Evolutionary conservation across 2,888 invertebrate species (phyloP).

Genomic region (Aspidapion aeneum): DNA sequence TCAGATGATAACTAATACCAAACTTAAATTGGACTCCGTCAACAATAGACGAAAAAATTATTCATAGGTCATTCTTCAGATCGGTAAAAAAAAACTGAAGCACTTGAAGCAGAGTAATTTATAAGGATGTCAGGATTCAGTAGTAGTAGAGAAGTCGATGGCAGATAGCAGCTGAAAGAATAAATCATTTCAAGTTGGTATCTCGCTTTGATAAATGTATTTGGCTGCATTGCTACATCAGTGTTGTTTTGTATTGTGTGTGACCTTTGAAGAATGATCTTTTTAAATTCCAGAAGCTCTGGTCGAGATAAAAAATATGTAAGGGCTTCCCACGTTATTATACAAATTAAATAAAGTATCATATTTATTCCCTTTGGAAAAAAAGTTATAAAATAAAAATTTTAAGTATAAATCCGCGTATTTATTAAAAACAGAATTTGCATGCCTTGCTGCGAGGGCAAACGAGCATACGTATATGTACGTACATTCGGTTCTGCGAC

Average conservation of each 20-base stretch:
- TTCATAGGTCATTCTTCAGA: neutral
- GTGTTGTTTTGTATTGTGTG: neutral
- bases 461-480: too few relatives aligned
- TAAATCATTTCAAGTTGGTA: constrained; percentile 23
- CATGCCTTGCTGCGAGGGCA: too few relatives aligned
- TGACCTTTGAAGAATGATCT: neutral
- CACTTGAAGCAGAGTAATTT: constrained; percentile 16
- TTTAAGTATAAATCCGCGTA: too few relatives aligned
- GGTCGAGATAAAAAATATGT: too few relatives aligned
- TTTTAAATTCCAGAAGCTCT: too few relatives aligned
- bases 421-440: too few relatives aligned
- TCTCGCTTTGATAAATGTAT: constrained; percentile 25
- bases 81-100: neutral
- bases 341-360: too few relatives aligned
- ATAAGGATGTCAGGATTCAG: constrained; percentile 25
- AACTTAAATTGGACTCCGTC: neutral
- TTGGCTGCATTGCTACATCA: too few relatives aligned
- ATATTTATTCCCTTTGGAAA: too few relatives aligned
- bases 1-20: neutral
- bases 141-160: constrained; percentile 23
- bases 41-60: neutral
- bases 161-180: constrained; percentile 25
- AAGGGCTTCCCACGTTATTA: too few relatives aligned
- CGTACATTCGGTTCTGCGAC: too few relatives aligned
- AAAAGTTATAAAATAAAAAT: too few relatives aligned